Evolutionary conservation across 2,888 invertebrate species (phyloP).

Genomic region (Tanytarsus gracilentus): DNA sequence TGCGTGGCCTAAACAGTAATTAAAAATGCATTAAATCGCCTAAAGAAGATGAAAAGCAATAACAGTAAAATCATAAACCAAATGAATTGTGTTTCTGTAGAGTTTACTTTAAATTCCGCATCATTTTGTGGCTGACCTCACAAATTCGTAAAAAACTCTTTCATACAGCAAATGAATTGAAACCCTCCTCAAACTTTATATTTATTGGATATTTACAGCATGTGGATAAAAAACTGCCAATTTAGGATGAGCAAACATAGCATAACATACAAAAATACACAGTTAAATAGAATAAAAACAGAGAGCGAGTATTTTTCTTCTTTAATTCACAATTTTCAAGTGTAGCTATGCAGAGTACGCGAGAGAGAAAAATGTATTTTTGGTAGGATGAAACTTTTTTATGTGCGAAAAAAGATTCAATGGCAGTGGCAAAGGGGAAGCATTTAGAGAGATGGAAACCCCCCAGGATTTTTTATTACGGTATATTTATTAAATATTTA

Average conservation of each 20-base stretch:
- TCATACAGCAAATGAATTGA: no score
- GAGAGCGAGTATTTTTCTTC: no score
- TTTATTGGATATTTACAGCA: conserved; percentile 1
- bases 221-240: conserved; percentile 4
- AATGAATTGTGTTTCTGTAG: no score
- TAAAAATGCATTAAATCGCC: conserved; percentile 26
- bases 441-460: conserved; percentile 10
- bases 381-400: conserved; percentile 25
- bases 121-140: no score
- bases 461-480: conserved; percentile 28
- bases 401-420: conserved; percentile 14
- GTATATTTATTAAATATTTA: conserved; percentile 29
- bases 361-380: conserved; percentile 19
- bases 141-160: no score
- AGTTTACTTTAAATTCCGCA: no score
- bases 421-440: neutral
- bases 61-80: no score
- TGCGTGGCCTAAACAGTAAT: conserved; percentile 66
- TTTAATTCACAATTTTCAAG: no score
- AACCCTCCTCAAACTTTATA: neutral
- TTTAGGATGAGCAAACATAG: neutral
- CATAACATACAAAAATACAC: neutral
- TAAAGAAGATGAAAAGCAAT: no score
- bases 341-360: neutral
- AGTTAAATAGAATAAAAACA: conserved; percentile 24